These are phyloP conservation scores for Trissolcus brochymenae DNA, from an alignment of 2,888 invertebrate species.

Conservation along the genomic window DNA sequence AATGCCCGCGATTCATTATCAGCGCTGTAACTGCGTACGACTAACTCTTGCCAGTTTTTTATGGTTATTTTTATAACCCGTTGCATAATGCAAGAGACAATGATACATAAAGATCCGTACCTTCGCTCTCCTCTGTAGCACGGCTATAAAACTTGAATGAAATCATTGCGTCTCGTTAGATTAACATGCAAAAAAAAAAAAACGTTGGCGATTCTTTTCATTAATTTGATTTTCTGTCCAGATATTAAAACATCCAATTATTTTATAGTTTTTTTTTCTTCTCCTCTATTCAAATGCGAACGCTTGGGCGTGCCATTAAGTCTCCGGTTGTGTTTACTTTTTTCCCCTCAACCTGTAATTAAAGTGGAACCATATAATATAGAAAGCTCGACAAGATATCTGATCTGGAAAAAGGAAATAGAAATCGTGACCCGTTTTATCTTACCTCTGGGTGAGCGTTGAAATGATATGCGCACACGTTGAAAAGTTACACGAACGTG, in stretches of 20 bases:
- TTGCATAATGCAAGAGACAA: constrained; percentile 33
- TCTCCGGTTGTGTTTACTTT: constrained; percentile 11
- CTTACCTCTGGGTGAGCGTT: constrained; percentile 9
- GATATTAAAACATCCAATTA: constrained; percentile 31
- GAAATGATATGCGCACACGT: too few relatives aligned
- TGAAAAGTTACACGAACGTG: too few relatives aligned
- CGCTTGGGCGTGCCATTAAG: constrained; percentile 29
- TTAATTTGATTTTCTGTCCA: constrained; percentile 21
- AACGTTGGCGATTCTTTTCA: constrained; percentile 12
- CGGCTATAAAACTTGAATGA: background rate
- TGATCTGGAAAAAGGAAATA: constrained; percentile 40
- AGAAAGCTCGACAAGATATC: constrained; percentile 31
- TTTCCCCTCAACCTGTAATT: constrained; percentile 36
- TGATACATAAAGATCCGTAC: constrained; percentile 14
- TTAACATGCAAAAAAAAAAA: background rate
- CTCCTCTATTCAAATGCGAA: constrained; percentile 31
- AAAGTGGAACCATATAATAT: constrained; percentile 45
- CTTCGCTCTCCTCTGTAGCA: background rate
- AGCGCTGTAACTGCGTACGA: constrained; percentile 19
- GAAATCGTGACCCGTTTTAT: constrained; percentile 39
- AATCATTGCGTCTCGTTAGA: background rate
- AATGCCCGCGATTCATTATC: constrained; percentile 45
- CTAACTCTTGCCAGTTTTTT: constrained; percentile 26
- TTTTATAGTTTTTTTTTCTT: constrained; percentile 13
- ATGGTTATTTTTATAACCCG: constrained; percentile 33